Evolutionary conservation across 2,797 vertebrate genomes (phyloP).

Genomic region (Sebastiscus albofasciatus): DNA sequence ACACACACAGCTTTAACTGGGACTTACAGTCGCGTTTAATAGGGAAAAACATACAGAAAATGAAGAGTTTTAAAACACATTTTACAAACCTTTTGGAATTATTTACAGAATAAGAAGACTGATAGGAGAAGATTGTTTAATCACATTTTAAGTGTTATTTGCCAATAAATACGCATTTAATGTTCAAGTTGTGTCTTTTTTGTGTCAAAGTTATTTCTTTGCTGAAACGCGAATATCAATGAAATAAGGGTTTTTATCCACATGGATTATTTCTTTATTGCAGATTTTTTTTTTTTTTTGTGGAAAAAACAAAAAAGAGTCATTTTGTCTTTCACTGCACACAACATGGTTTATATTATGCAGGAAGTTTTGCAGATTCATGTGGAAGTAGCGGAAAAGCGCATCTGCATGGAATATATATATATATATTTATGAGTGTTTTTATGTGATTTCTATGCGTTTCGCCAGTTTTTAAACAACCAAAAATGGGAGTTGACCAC

Average conservation of each 20-base stretch:
- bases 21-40: conserved; percentile 60
- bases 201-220: conserved; percentile 54
- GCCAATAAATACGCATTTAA: conserved; percentile 66
- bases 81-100: background rate
- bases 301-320: background rate
- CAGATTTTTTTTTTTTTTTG: conserved; percentile 1
- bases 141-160: conserved; percentile 41
- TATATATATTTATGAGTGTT: background rate
- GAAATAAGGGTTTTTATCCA: background rate
- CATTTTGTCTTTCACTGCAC: background rate
- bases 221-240: conserved; percentile 13
- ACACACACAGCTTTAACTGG: conserved; percentile 64
- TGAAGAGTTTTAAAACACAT: conserved; percentile 22
- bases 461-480: conserved; percentile 5
- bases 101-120: conserved; percentile 7
- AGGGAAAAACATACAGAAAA: conserved; percentile 23
- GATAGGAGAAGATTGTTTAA: background rate
- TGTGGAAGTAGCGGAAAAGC: background rate
- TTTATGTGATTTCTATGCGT: background rate
- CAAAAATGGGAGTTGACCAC: conserved; percentile 17
- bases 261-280: conserved; percentile 4
- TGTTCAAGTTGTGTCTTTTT: conserved; percentile 46
- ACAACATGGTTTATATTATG: background rate
- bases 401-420: background rate
- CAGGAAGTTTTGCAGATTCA: conserved; percentile 31